These are phyloP conservation scores for Aspidiotus destructor DNA, from an alignment of 2,888 invertebrate genomes.

Conservation along the genomic window DNA sequence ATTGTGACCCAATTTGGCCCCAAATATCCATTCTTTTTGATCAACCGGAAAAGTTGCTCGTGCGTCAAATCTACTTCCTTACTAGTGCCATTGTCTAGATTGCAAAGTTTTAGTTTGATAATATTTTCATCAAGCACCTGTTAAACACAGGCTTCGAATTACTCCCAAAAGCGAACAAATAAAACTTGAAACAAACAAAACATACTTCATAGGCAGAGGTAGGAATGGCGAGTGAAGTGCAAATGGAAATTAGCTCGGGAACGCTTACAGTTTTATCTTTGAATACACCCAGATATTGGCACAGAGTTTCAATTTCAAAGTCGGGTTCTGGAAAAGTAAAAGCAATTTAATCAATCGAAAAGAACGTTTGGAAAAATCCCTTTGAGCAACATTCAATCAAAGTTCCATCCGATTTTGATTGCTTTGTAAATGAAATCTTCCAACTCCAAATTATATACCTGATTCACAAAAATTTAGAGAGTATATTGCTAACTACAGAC, in stretches of 20 bases:
- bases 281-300: constrained; percentile 16
- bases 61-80: constrained; percentile 14
- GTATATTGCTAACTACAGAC: no score
- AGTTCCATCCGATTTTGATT: no score
- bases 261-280: constrained; percentile 13
- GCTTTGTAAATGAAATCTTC: no score
- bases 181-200: neutral
- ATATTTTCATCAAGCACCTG: constrained; percentile 23
- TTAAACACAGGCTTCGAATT: neutral
- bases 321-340: constrained; percentile 1
- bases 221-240: constrained; percentile 21
- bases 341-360: neutral
- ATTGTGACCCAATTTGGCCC: neutral
- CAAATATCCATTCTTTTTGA: constrained; percentile 14
- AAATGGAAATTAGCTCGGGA: constrained; percentile 24
- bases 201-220: constrained; percentile 18
- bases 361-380: no score
- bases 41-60: constrained; percentile 17
- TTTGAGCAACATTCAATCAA: no score
- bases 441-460: no score
- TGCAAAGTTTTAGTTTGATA: neutral
- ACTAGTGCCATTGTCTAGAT: neutral
- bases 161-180: no score
- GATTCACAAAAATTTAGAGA: no score
- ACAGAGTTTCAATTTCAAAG: constrained; percentile 22